Conservation (phyloP, 2,888 invertebrate species). For the Thecophora atra region DNA sequence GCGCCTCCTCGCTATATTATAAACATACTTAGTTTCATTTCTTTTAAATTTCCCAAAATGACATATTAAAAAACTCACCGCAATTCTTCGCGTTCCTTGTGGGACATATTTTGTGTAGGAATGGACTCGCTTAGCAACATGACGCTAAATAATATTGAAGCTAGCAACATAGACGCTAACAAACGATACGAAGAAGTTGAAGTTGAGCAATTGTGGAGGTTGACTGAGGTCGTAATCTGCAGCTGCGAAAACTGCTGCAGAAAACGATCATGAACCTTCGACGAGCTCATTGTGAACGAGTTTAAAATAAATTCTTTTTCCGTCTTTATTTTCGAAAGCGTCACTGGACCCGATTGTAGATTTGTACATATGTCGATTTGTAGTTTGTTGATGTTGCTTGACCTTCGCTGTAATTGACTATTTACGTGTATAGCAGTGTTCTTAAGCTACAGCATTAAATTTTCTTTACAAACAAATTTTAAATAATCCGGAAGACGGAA, state of each 20-base stretch:
- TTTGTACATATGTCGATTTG: background rate
- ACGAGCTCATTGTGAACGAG: background rate
- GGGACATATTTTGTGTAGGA: constrained; percentile 70
- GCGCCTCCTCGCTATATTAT: constrained; percentile 79
- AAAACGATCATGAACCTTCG: background rate
- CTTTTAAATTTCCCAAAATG: background rate
- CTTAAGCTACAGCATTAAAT: background rate
- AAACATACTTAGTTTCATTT: background rate
- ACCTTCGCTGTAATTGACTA: background rate
- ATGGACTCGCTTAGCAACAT: constrained; percentile 54
- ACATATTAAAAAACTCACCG: constrained; percentile 68
- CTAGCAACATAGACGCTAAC: constrained; percentile 42
- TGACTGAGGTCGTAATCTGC: too few relatives aligned
- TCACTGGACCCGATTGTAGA: background rate
- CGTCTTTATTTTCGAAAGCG: background rate
- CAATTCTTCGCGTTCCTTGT: constrained; percentile 72
- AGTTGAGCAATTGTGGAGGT: too few relatives aligned
- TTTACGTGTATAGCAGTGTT: background rate
- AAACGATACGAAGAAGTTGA: constrained; percentile 36
- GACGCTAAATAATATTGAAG: constrained; percentile 44
- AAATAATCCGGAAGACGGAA: too few relatives aligned
- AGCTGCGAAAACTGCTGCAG: background rate
- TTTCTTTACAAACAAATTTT: too few relatives aligned
- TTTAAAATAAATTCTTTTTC: background rate
- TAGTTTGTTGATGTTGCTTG: background rate